Evolutionary conservation across 1,140 invertebrate species (phyloP), one percentile per base, ranked within the genome.

Genomic region (Hypothenemus hampei): DNA sequence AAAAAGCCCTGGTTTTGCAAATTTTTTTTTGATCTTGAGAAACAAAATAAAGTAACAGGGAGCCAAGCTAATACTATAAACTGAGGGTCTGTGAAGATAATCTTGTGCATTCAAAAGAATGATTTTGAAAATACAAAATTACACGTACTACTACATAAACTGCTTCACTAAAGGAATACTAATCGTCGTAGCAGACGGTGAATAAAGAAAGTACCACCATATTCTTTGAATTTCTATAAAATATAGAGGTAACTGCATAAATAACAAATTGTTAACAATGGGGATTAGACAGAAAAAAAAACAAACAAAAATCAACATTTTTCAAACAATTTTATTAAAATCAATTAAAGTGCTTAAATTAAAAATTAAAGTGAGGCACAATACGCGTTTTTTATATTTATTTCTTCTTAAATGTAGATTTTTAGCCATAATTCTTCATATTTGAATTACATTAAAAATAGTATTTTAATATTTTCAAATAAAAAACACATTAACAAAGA

Each of bases 321-420:
- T 64, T 59, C 55, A 52, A 64, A 61, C 60, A 64, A 65, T 66
- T 69, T 70, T 67, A 67, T 70, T 70, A 66, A 66, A 69, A 69
- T 67, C 59, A 70, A 63, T 60, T 46, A 66, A n/a, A n/a, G 66
- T 68, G 67, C 66, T 69, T 61, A 66, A 68, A 58, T 62, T 65
- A 68, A 69, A 59, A 62, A 61, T 68, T 69, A 63, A 43, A 69
- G 67, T 70, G 66, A 70, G 68, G 68, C 68, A 70, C 68, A 69
- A 66, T 69, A 67, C 63, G 63, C 61, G 48, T 67, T 65, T 40
- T 48, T 48, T 48, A 31, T 37, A 37, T 8, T 11, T 43, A 46
- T 48, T 37, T 16, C n/a, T 29, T 48, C 45, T 56, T 56, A 37
- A 21, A 53, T 21, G 19, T 20, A 36, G 29, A 24, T 41, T 49